Evolutionary conservation across 2,888 invertebrate species (phyloP).

Genomic region (Antheraea yamamai): DNA sequence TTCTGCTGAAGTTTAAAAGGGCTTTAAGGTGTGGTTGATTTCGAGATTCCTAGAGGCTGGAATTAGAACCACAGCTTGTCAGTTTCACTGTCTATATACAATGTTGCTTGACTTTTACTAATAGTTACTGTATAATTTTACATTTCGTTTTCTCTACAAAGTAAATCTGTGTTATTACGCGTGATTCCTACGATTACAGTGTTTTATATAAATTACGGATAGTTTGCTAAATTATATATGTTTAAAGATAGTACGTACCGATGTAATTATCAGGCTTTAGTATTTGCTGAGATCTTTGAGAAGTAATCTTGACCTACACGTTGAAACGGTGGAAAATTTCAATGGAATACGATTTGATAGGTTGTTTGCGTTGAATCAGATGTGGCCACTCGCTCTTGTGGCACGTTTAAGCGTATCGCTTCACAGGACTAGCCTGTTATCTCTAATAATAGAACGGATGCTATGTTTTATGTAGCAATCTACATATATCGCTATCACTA

Average conservation of each 20-base stretch:
- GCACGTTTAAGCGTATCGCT: no score
- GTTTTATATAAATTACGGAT: background rate
- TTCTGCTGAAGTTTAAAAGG: background rate
- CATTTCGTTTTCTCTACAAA: constrained; percentile 1
- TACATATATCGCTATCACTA: no score
- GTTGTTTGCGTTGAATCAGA: no score
- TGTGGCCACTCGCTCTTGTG: no score
- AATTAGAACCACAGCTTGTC: constrained; percentile 1
- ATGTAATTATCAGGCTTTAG: background rate
- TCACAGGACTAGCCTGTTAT: no score
- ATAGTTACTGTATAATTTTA: constrained; percentile 1
- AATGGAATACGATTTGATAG: background rate
- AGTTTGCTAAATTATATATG: background rate
- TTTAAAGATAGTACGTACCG: background rate
- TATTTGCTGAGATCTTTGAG: background rate
- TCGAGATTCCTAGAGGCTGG: constrained; percentile 7
- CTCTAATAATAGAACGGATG: no score
- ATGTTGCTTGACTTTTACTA: constrained; percentile 10
- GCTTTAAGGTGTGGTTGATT: constrained; percentile 2
- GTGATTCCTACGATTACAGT: background rate
- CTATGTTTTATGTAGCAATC: no score
- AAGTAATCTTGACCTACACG: background rate
- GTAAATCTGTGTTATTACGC: background rate
- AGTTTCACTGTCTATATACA: background rate
- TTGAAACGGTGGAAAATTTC: background rate